phyloP scores from a whole-genome alignment of 2,797 vertebrate genomes.

The Tamandua tetradactyla region DNA sequence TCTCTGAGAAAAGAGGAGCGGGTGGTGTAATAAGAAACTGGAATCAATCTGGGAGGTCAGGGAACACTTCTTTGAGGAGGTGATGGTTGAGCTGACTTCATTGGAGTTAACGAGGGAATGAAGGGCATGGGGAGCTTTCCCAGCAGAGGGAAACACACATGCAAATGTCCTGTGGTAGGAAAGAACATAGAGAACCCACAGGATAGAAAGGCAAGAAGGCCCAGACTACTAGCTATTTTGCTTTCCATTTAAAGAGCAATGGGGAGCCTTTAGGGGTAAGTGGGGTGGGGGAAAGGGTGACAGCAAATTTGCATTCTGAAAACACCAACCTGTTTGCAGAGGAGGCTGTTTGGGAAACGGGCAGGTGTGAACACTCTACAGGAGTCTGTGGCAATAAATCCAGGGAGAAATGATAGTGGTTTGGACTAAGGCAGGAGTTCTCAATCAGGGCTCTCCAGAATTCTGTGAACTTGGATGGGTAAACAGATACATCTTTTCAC shows the following conservation, averaged over 20 bases:
- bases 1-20: not conserved
- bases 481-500: not conserved
- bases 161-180: not conserved
- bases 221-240: not conserved
- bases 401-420: not conserved
- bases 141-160: not conserved
- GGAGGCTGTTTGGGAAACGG: not conserved
- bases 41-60: not conserved
- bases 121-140: not conserved
- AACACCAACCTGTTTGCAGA: not conserved
- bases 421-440: not conserved
- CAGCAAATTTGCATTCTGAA: no score
- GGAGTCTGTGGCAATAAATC: rapidly evolving
- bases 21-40: not conserved
- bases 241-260: not conserved
- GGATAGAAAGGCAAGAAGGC: not conserved
- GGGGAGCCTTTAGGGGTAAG: not conserved
- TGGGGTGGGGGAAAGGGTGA: not conserved
- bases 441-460: not conserved
- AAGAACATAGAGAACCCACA: not conserved
- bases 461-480: not conserved
- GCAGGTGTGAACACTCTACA: not conserved
- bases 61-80: not conserved
- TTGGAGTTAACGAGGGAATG: not conserved
- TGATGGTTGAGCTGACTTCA: not conserved